Base-by-base conservation (phyloP, 2,888 invertebrate species). In the Dicyrtoma fusca region DNA sequence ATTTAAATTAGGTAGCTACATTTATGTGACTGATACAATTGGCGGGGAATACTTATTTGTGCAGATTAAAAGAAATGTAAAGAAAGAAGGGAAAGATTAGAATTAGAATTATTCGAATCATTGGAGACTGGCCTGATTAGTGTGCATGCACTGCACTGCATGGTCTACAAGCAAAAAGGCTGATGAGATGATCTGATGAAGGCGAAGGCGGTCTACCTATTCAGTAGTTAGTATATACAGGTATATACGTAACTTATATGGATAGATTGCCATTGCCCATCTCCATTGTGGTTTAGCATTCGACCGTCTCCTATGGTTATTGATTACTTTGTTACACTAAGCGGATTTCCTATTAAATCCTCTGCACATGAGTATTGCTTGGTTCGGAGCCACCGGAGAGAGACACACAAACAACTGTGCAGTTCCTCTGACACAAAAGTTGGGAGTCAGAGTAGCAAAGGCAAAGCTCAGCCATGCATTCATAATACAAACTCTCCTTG, bases 291-390 rank as follows among this genome's bases (percentile, higher is more conserved):
- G 34, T 47, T 47, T 51, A 34, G 65, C 17, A 23, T 51, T 65
- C 51, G 49, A 25, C 51, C 51, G 34, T 61, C 49, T 51, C 61
- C 49, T 69, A 44, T 66, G 26, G 14, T 69, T 49, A 69, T 69
- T 69, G 69, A 69, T 69, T 69, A 69, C 49, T 59, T 49, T 69
- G 61, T 69, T 59, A 61, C 61, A 69, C 44, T 69, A 61, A 61
- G 61, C 59, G 17, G 61, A 61, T 61, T 61, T 61, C 42, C 61
- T 44, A 61, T 61, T 23, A 57, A 57, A 26, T n/a, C 57, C 21
- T 49, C 4, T 49, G 49, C n/a, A n/a, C n/a, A n/a, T 34, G 34
- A 34, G 34, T 8, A 5, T 8, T 34, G 34, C 4, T 34, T 8
- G 34, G 34, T 34, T 34, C 34, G 34, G 34, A 34, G 34, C 34